phyloP scores from a whole-genome alignment of 2,113 vertebrate genomes.

The Nanorana parkeri region DNA sequence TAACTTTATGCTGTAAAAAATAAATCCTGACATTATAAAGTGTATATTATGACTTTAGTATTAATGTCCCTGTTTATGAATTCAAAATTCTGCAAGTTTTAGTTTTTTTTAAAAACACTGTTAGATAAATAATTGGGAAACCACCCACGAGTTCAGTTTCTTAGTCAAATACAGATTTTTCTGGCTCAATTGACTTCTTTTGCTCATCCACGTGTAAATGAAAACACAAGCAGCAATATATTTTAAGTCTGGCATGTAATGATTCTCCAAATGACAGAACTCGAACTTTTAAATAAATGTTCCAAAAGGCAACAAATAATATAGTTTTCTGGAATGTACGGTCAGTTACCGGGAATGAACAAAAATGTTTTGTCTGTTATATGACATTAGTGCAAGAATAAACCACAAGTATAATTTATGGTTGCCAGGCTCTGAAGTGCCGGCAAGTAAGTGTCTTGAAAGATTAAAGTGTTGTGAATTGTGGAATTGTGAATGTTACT shows the following conservation, averaged over 20 bases:
- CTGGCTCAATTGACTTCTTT: not conserved
- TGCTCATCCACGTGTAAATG: not conserved
- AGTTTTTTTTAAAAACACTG: no score
- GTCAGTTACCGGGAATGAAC: not conserved
- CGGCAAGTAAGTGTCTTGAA: no score
- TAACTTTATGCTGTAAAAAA: no score
- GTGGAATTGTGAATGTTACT: no score
- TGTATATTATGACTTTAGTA: no score
- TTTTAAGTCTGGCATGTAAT: not conserved
- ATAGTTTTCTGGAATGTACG: not conserved
- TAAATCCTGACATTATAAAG: no score
- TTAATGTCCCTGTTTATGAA: no score
- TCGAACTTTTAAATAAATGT: not conserved
- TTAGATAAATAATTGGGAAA: not conserved
- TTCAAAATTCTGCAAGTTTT: no score
- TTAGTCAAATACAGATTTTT: not conserved
- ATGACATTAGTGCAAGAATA: not conserved
- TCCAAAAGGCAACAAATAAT: not conserved
- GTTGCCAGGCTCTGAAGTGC: no score
- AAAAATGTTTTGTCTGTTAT: conserved; percentile 5
- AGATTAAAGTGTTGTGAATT: no score
- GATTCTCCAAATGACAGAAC: not conserved
- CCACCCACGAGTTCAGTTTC: not conserved
- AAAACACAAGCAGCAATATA: not conserved
- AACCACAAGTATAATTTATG: conserved; percentile 1